Conservation (phyloP, 2,113 vertebrate species). For the Suricata suricatta region DNA sequence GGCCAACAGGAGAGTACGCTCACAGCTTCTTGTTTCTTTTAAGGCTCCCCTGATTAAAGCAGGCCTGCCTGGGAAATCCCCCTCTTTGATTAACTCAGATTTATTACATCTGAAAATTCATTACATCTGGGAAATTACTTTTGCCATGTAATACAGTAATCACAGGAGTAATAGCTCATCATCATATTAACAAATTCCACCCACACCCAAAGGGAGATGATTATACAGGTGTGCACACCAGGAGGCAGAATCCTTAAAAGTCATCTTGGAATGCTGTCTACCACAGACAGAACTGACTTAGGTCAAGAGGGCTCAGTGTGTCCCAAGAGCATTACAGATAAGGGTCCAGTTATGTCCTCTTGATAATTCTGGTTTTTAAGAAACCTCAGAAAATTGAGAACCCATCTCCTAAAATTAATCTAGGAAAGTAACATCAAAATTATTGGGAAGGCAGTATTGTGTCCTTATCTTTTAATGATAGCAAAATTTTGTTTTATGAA, state of each 20-base stretch:
- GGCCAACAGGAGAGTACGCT: background rate
- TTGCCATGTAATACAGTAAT: background rate
- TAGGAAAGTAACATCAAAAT: background rate
- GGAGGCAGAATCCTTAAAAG: background rate
- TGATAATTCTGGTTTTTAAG: background rate
- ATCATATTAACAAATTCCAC: background rate
- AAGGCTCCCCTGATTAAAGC: background rate
- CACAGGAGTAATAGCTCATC: no score
- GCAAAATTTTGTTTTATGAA: background rate
- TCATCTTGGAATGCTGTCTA: background rate
- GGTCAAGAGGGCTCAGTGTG: background rate
- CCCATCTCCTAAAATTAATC: background rate
- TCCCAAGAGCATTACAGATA: background rate
- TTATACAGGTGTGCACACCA: no score
- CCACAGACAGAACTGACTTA: background rate
- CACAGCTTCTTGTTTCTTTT: background rate
- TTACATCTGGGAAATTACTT: background rate
- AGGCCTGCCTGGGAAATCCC: background rate
- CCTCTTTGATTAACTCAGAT: background rate
- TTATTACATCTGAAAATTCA: background rate
- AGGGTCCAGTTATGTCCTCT: background rate
- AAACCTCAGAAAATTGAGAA: background rate
- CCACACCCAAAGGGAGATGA: background rate
- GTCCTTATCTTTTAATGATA: background rate
- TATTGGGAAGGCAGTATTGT: background rate